Percentiles rank a stretch among this genome's conserved stretches.
These are phyloP conservation scores for Mechanitis mazaeus DNA, from an alignment of 2,888 invertebrate species.

Conservation along the genomic window DNA sequence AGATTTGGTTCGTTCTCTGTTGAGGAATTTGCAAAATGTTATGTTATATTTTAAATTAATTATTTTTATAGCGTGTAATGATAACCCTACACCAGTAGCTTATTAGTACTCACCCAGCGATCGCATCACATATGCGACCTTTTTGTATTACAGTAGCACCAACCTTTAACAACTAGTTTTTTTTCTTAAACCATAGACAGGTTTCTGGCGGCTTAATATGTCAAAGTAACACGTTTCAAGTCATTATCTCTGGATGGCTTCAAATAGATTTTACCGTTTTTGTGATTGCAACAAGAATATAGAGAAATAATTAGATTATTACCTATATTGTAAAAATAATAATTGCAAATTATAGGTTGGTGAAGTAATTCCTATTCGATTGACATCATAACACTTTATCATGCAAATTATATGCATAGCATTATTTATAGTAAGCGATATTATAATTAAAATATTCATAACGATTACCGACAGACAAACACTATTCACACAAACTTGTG, in stretches of 20 bases:
- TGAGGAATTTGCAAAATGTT: no score
- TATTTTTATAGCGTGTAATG: conserved; percentile 33
- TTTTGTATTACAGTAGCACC: conserved; percentile 53
- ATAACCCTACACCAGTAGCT: conserved; percentile 38
- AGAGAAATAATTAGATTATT: conserved; percentile 53
- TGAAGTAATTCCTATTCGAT: neutral
- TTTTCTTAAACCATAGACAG: conserved; percentile 52
- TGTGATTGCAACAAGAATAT: conserved; percentile 32
- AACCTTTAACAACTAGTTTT: conserved; percentile 37
- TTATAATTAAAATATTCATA: no score
- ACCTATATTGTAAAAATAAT: conserved; percentile 27
- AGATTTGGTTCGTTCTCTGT: no score
- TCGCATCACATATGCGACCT: conserved; percentile 53
- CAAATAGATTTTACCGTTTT: conserved; percentile 39
- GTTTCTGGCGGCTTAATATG: conserved; percentile 67
- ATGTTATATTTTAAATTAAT: neutral
- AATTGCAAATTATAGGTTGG: conserved; percentile 17
- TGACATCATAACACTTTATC: neutral
- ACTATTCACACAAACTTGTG: no score
- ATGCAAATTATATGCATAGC: conserved; percentile 1
- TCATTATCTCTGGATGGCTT: conserved; percentile 56
- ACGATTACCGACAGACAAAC: no score
- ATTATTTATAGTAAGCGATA: neutral
- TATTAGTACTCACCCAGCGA: conserved; percentile 53
- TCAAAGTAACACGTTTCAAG: conserved; percentile 62